Base-by-base conservation (phyloP, 2,888 invertebrate genomes). In the Aphodius granarius region DNA sequence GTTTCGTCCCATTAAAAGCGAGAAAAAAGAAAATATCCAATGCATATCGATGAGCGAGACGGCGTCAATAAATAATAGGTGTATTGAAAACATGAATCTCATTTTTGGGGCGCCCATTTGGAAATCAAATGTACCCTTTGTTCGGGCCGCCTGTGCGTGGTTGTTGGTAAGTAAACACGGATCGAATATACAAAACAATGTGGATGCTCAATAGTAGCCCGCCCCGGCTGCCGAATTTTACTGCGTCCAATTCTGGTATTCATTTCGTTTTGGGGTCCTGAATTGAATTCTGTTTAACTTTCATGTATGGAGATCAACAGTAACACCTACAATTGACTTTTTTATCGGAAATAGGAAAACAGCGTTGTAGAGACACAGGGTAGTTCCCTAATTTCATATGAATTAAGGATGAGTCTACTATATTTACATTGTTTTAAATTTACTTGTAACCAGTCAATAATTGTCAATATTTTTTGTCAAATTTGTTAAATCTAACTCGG, bases 41-140 rank as follows among this genome's bases (percentile, higher is more conserved):
- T 77, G 77, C 77, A 77, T 77, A 77, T 73, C 75, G 75, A 77
- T 77, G 77, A 77, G 77, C 66, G 23, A 65, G 74, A 63, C 62
- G 43, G 43, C 18, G 72, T 63, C 72, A 63, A 72, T 72, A 72
- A 72, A 72, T 72, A 72, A 72, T 72, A 63, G 72, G 63, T 66
- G 66, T 72, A 72, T 72, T 72, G 72, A 72, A 72, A 72, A 72
- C 43, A 72, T 19, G 62, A 63, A 21, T 63, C 72, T 72, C 72
- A 72, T n/a, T n/a, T n/a, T n/a, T n/a, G n/a, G n/a, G n/a, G n/a
- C n/a, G n/a, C n/a, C n/a, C n/a, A n/a, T 72, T 72, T 63, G 43
- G 43, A 43, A 43, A 43, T 43, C 43, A 43, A 43, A 43, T 43
- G 43, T 43, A 3, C 13, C 43, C 43, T 43, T 43, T 43, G 43